A percentile compares a stretch with the other conserved stretches of the same genome.
phyloP scores from a whole-genome alignment of 2,797 vertebrate species.

The Ctenopoma kingsleyae region DNA sequence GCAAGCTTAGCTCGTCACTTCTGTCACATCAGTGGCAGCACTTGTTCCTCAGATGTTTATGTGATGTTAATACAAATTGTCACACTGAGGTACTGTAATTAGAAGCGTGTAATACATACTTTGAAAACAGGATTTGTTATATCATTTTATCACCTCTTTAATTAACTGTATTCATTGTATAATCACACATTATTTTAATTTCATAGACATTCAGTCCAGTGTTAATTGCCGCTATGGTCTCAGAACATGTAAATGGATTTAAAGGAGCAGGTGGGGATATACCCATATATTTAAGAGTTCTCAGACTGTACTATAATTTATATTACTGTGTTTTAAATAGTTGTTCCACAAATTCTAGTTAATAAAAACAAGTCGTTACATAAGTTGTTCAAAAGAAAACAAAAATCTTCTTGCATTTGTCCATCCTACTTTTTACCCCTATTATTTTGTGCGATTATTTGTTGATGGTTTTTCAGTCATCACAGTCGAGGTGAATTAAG shows the following conservation, averaged over 20 bases:
- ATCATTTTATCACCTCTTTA: constrained; percentile 2
- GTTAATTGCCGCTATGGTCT: not conserved
- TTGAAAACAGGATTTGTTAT: not conserved
- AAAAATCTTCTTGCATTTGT: not conserved
- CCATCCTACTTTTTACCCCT: not conserved
- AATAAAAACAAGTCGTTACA: constrained; percentile 2
- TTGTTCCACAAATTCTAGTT: not conserved
- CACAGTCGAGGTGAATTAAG: not conserved
- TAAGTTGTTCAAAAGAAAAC: not conserved
- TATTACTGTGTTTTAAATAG: not conserved
- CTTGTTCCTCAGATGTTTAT: not conserved
- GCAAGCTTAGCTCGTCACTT: not conserved
- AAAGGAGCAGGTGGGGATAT: not conserved
- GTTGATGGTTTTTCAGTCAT: not conserved
- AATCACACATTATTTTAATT: constrained; percentile 1
- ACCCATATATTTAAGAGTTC: not conserved
- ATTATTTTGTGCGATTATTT: not conserved
- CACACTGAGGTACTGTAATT: constrained; percentile 4
- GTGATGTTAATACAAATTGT: constrained; percentile 7
- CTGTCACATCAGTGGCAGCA: constrained; percentile 4
- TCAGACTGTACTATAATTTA: not conserved
- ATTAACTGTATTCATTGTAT: not conserved
- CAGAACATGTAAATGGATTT: not conserved
- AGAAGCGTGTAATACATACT: not conserved
- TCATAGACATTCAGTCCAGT: not conserved